Percentiles rank a stretch among this genome's conserved stretches.
Conservation (phyloP, 2,888 invertebrate species). For the Cosmia pyralina region DNA sequence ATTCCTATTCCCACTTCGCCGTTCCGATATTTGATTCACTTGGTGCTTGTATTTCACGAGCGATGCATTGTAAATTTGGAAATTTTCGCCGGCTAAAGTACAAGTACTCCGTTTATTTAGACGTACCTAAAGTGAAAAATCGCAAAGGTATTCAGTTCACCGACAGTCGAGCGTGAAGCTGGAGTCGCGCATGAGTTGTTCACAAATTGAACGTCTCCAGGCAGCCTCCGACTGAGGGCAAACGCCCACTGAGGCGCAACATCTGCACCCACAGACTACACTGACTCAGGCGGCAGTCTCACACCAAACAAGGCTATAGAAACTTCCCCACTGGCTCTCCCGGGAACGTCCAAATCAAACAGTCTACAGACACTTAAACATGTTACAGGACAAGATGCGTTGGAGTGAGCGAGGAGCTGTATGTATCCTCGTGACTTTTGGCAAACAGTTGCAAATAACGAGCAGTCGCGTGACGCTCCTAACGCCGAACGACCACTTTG, state of each 20-base stretch:
- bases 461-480: slow-evolving; percentile 30
- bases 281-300: background rate
- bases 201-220: slow-evolving; percentile 57
- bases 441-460: slow-evolving; percentile 37
- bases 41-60: slow-evolving; percentile 23
- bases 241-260: background rate
- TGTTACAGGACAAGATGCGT: slow-evolving; percentile 6
- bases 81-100: slow-evolving; percentile 31
- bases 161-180: slow-evolving; percentile 63
- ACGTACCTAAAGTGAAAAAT: slow-evolving; percentile 59
- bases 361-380: slow-evolving; percentile 7
- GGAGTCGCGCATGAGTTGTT: slow-evolving; percentile 57
- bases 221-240: background rate
- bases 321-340: background rate
- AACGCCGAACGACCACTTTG: slow-evolving; percentile 28
- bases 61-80: slow-evolving; percentile 60
- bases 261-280: background rate
- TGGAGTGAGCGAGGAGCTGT: slow-evolving; percentile 15
- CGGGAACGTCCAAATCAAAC: background rate
- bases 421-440: background rate
- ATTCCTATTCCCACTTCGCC: slow-evolving; percentile 4
- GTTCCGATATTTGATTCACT: slow-evolving; percentile 23
- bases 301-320: background rate
- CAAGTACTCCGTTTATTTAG: slow-evolving; percentile 60
- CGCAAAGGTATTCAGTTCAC: slow-evolving; percentile 55